These are phyloP conservation scores for Atrina japonica DNA, from an alignment of 2,888 invertebrate species.

Conservation along the genomic window DNA sequence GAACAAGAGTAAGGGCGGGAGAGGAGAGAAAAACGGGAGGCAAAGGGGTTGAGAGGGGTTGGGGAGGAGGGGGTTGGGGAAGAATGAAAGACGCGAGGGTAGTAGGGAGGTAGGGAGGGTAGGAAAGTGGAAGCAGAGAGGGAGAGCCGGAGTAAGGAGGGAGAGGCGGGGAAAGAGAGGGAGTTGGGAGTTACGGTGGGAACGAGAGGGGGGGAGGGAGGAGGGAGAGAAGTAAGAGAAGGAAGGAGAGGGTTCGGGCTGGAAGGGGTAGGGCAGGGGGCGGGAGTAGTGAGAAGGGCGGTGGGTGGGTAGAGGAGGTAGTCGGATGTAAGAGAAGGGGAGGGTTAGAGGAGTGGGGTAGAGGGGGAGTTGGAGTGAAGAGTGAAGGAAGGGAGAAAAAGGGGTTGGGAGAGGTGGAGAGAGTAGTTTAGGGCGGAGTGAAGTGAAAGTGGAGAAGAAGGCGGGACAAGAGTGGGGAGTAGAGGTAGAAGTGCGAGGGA, in stretches of 20 bases:
- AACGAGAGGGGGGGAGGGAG: conserved; percentile 17
- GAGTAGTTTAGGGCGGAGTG: not conserved
- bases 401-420: conserved; percentile 1
- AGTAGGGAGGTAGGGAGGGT: not conserved
- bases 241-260: no score
- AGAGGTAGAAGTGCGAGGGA: not conserved
- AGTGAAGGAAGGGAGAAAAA: conserved; percentile 4
- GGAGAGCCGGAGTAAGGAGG: not conserved
- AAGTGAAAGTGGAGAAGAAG: not conserved
- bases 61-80: no score
- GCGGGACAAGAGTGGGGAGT: not conserved
- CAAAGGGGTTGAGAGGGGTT: conserved; percentile 13
- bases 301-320: not conserved
- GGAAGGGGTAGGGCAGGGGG: not conserved
- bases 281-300: not conserved
- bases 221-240: no score
- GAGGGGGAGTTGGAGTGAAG: not conserved
- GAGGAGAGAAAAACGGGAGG: conserved; percentile 14
- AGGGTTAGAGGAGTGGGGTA: not conserved
- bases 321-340: not conserved
- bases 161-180: conserved; percentile 9
- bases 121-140: not conserved
- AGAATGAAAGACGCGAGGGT: not conserved
- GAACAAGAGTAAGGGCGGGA: not conserved
- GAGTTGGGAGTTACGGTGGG: conserved; percentile 12